These are phyloP conservation scores for Orchesella flavescens DNA, from an alignment of 2,888 invertebrate genomes.

Conservation along the genomic window DNA sequence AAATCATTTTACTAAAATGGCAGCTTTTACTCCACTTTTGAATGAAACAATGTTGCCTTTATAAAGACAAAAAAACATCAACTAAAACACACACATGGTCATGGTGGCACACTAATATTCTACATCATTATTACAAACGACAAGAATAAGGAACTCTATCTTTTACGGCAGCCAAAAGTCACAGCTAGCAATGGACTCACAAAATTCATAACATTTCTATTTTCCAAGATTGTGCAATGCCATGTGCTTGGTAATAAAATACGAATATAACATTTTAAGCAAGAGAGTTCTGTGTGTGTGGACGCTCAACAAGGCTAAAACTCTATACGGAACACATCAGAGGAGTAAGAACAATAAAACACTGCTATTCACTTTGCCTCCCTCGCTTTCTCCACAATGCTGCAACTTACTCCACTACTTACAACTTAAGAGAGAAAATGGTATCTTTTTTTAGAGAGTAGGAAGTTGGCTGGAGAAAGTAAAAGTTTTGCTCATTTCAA, in stretches of 20 bases:
- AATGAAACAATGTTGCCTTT: too few relatives aligned
- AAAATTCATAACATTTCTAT: constrained; percentile 52
- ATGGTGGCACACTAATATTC: too few relatives aligned
- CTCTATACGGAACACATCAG: constrained; percentile 26
- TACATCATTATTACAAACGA: too few relatives aligned
- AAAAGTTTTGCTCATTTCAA: constrained; percentile 3
- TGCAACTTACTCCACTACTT: not conserved
- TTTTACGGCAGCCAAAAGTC: not conserved
- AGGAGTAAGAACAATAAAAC: constrained; percentile 18
- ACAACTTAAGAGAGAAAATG: not conserved
- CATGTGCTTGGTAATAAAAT: constrained; percentile 49
- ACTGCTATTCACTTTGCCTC: constrained; percentile 11
- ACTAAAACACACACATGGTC: too few relatives aligned
- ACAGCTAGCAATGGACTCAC: not conserved
- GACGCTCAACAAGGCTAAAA: constrained; percentile 11
- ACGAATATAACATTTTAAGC: constrained; percentile 46
- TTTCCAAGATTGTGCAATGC: constrained; percentile 55
- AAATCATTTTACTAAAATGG: not conserved
- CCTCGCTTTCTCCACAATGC: not conserved
- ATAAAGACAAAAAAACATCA: too few relatives aligned
- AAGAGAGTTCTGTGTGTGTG: constrained; percentile 11
- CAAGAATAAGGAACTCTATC: too few relatives aligned
- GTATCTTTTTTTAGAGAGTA: not conserved
- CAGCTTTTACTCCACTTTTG: too few relatives aligned
- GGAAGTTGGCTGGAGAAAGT: constrained; percentile 24